A percentile compares a stretch with the other conserved stretches of the same genome.
These are phyloP conservation scores for Tholera decimalis DNA, from an alignment of 2,888 invertebrate species.

Conservation along the genomic window DNA sequence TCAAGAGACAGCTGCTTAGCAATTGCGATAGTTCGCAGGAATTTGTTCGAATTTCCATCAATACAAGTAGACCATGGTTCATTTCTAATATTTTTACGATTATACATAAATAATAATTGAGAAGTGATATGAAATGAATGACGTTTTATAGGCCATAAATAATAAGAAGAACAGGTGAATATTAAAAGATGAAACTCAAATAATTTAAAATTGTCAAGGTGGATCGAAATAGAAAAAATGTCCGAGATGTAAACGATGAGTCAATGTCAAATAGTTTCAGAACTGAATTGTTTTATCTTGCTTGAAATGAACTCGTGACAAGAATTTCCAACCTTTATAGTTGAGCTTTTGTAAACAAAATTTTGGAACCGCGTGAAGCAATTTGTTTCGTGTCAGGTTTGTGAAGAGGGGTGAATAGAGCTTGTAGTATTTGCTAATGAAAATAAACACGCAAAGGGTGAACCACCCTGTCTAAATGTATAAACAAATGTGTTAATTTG, in stretches of 20 bases:
- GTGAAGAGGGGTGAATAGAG: slow-evolving; percentile 55
- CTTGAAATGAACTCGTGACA: slow-evolving; percentile 50
- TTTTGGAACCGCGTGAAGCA: slow-evolving; percentile 10
- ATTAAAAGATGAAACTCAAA: slow-evolving; percentile 63
- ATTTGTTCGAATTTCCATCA: neutral
- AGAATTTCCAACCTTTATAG: slow-evolving; percentile 43
- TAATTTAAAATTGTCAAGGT: slow-evolving; percentile 71
- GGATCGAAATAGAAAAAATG: slow-evolving; percentile 74
- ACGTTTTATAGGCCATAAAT: slow-evolving; percentile 28
- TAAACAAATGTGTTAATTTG: slow-evolving; percentile 66
- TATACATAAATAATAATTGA: neutral
- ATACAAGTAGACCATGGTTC: neutral
- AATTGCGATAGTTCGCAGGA: slow-evolving; percentile 9
- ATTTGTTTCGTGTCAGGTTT: slow-evolving; percentile 36
- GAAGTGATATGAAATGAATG: slow-evolving; percentile 9
- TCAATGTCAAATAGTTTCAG: slow-evolving; percentile 75
- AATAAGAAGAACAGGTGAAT: slow-evolving; percentile 38
- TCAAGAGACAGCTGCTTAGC: slow-evolving; percentile 11
- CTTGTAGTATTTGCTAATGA: slow-evolving; percentile 71
- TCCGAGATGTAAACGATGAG: slow-evolving; percentile 72
- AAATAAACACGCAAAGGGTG: slow-evolving; percentile 73
- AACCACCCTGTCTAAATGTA: slow-evolving; percentile 69
- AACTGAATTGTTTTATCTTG: slow-evolving; percentile 69
- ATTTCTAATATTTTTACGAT: slow-evolving; percentile 3
- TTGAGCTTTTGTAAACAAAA: slow-evolving; percentile 2